Conservation (phyloP, 2,888 invertebrate genomes). For the Schrankia costaestrigalis region DNA sequence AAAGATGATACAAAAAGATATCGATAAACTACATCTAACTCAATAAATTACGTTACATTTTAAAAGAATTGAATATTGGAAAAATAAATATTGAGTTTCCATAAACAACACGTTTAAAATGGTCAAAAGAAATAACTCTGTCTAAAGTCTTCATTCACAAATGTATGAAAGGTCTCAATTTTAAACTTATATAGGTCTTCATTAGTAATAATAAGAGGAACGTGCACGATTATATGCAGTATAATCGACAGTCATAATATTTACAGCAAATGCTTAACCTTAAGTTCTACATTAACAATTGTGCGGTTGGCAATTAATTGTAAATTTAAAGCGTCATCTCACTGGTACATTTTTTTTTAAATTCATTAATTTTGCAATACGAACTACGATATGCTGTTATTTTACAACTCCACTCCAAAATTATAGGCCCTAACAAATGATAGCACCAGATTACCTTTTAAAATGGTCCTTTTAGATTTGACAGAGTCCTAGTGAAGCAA, state of each 20-base stretch:
- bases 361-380: conserved; percentile 46
- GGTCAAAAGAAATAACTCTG: too few species aligned
- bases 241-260: too few species aligned
- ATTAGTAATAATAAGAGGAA: too few species aligned
- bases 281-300: conserved; percentile 47
- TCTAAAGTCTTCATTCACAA: conserved; percentile 4
- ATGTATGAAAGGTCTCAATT: conserved; percentile 29
- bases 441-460: too few species aligned
- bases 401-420: conserved; percentile 42
- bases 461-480: conserved; percentile 30
- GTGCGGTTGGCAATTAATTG: conserved; percentile 63
- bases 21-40: too few species aligned
- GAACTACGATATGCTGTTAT: conserved; percentile 60
- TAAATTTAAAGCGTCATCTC: conserved; percentile 59
- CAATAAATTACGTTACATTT: too few species aligned
- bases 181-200: conserved; percentile 18
- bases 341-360: conserved; percentile 46
- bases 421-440: conserved; percentile 37
- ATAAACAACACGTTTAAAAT: too few species aligned
- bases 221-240: conserved; percentile 29
- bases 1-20: too few species aligned
- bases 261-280: conserved; percentile 38
- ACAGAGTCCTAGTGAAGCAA: conserved; percentile 36
- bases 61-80: too few species aligned
- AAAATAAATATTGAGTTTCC: too few species aligned